Evolutionary conservation across 2,113 vertebrate genomes (phyloP), one percentile per base, ranked within the genome.

Genomic region (Esox niger): DNA sequence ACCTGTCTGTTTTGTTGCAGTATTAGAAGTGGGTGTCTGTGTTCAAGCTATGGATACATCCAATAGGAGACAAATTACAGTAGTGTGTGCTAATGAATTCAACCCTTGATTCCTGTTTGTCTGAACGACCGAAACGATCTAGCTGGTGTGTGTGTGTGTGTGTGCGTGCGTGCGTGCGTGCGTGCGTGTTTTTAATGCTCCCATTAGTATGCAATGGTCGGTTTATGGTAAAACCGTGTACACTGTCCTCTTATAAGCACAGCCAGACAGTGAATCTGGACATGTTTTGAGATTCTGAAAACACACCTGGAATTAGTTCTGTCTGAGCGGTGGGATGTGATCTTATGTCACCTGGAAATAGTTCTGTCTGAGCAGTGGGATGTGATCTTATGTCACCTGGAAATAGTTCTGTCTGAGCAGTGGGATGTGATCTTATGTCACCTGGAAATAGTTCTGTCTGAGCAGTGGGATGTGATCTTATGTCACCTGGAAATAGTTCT

Each of bases 211-310:
- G 79, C 0, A n/a, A 21, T n/a, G n/a, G n/a, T 52, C 20, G 70
- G 84, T 66, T 86, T 56, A 46, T 73, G 68, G 71, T 82, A 86
- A 85, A 82, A 69, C 4, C 4, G 10, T 59, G 31, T 83, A 70
- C 80, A 64, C n/a, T n/a, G n/a, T n/a, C n/a, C 85, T 71, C 80
- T 84, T 4, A 38, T 83, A 78, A 74, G 70, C 13, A 75, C 71
- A 81, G 69, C 35, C 35, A 38, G 59, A 71, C 77, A 86, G 85
- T 73, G 60, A 76, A 85, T 80, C 73, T 68, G 70, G 55, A 80
- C 75, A 80, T 82, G 83, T 85, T n/a, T 68, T 38, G 35, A 11
- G 4, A 72, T 79, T 86, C 69, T 84, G 84, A 84, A 84, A 83
- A 76, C 68, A 84, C 83, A 73, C 70, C 71, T 73, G 74, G 79